Evolutionary conservation across 2,888 invertebrate genomes (phyloP), one percentile per base, ranked within the genome.

Genomic region (Xestobium rufovillosum): DNA sequence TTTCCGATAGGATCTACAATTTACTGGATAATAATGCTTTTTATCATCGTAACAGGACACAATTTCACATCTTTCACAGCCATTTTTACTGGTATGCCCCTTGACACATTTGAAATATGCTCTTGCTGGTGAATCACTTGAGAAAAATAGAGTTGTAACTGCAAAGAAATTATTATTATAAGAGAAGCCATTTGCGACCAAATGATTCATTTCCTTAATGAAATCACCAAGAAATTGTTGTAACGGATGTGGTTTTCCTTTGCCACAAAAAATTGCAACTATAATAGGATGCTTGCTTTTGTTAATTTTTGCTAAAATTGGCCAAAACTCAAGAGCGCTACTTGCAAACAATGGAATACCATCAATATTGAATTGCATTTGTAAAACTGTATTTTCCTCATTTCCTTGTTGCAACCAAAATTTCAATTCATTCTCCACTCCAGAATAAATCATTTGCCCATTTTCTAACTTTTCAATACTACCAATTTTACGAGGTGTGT

Each of bases 281-380:
- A 14, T 9, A 15, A 38, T 11, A 3, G 34, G 38, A 3, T 14
- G 9, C 3, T 11, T 31, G n/a, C 17, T 31, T 4, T 16, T 3
- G 3, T 26, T 12, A 11, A 12, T 15, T 26, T 25, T 36, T 9
- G 12, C 27, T 17, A 35, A 16, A 27, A 38, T 38, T 4, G 38
- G 38, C 34, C 38, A 38, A 38, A 35, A 38, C 12, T 34, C 34
- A 14, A 16, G 16, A 3, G 6, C 9, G 12, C 6, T 34, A 26
- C 27, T 38, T 16, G 15, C 28, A 13, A 14, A 27, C 11, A 38
- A 11, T 3, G n/a, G n/a, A n/a, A n/a, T n/a, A n/a, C n/a, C n/a
- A n/a, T n/a, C n/a, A n/a, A n/a, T n/a, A n/a, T n/a, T 26, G 34
- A 4, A 34, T 9, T 4, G 34, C 38, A 26, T 38, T 34, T 13